Evolutionary conservation across 2,797 vertebrate genomes (phyloP), one percentile per base, ranked within the genome.

Genomic region (Rhynchotus rufescens): DNA sequence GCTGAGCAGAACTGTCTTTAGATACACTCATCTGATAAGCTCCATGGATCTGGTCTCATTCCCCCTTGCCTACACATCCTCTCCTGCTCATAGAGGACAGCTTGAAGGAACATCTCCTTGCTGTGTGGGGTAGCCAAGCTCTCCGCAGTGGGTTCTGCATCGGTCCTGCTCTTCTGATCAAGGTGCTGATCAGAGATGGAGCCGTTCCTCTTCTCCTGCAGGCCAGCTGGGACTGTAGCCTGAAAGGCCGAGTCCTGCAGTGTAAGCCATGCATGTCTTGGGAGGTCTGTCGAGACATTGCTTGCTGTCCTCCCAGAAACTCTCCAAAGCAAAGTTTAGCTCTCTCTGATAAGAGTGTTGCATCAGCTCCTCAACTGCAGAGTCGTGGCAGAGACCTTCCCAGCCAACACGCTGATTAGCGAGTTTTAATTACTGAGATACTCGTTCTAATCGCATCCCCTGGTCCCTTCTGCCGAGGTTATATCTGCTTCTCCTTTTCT

Each of bases 81-180:
- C 10, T 21, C 15, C 30, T 61, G 45, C 22, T 51, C 20, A 9
- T 54, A 28, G 23, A 34, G 12, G 20, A 17, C 8, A 16, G 34
- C 28, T 59, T n/a, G n/a, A 3, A 4, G 47, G 47, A 12, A 12
- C 19, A 15, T 8, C 54, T n/a, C 17, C n/a, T 15, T 5, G 44
- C 28, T 0, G 0, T 22, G 9, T 6, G 26, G 44, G 30, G 44
- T 8, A 38, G 12, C 8, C 3, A 3, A 42, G 32, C 26, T 44
- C 49, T 23, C 78, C 0, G 0, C 14, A 3, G 8, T 2, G 11
- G 42, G 30, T 13, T 3, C 1, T 0, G 4, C 10, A 8, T 34
- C 44, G 28, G 19, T 59, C 64, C 52, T 85, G 64, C 32, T 44
- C 21, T 34, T 22, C 4, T 7, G 12, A 21, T 69, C 44, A n/a